A percentile compares a stretch with the other conserved stretches of the same genome.
phyloP scores from a whole-genome alignment of 2,888 invertebrate genomes.

The Papilio elwesi region DNA sequence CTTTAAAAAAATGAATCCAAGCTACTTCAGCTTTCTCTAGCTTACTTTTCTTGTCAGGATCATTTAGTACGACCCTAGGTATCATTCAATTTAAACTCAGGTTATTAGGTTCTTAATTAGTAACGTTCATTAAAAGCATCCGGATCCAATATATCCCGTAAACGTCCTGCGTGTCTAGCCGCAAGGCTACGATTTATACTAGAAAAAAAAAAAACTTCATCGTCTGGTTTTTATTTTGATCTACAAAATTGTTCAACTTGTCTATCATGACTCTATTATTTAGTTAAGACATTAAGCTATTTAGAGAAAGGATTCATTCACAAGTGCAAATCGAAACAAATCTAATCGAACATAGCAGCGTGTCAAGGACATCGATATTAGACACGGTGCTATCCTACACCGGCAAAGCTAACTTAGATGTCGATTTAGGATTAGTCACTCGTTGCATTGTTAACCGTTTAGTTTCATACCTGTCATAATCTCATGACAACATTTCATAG shows the following conservation, averaged over 20 bases:
- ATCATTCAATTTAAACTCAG: too few relatives aligned
- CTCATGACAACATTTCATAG: constrained; percentile 30
- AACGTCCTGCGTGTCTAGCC: too few relatives aligned
- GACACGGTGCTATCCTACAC: constrained; percentile 22
- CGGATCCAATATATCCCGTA: too few relatives aligned
- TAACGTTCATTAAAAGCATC: too few relatives aligned
- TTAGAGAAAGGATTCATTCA: constrained; percentile 9
- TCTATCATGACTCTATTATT: neutral
- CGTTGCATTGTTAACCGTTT: constrained; percentile 2
- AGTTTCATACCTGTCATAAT: constrained; percentile 33
- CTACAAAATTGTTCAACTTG: neutral
- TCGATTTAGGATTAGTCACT: constrained; percentile 30
- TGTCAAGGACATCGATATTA: constrained; percentile 16
- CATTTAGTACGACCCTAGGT: too few relatives aligned
- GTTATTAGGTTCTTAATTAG: too few relatives aligned
- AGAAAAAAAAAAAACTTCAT: too few relatives aligned
- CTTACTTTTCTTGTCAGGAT: too few relatives aligned
- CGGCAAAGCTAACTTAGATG: constrained; percentile 4
- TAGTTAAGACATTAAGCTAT: neutral
- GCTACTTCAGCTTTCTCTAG: too few relatives aligned
- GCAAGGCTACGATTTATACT: too few relatives aligned
- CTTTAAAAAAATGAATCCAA: too few relatives aligned
- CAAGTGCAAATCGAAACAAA: constrained; percentile 18
- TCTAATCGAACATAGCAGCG: neutral
- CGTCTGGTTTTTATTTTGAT: neutral